A percentile compares a stretch with the other conserved stretches of the same genome.
These are phyloP conservation scores for Menura novaehollandiae DNA, from an alignment of 2,113 vertebrate species.

Conservation along the genomic window DNA sequence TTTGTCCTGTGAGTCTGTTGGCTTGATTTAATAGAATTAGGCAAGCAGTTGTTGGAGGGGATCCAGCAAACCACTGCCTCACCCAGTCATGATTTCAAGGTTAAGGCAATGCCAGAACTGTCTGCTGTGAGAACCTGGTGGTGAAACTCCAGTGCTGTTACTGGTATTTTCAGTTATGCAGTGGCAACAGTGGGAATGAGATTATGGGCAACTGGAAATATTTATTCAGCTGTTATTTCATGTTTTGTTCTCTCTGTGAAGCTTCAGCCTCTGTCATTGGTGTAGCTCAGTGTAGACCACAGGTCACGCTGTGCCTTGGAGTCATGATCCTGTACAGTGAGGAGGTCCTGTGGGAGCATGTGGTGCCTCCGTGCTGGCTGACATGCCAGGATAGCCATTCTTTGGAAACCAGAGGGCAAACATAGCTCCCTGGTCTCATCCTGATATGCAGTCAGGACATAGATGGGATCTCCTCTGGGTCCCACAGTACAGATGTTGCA, in stretches of 20 bases:
- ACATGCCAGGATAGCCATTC: background rate
- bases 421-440: background rate
- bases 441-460: background rate
- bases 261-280: accelerated
- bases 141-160: background rate
- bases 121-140: background rate
- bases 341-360: background rate
- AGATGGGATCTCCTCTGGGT: background rate
- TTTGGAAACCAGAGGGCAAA: background rate
- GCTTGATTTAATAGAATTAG: background rate
- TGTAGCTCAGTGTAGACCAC: background rate
- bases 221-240: background rate
- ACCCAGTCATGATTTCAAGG: background rate
- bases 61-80: background rate
- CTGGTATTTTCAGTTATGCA: background rate
- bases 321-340: background rate
- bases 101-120: background rate
- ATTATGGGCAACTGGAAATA: background rate
- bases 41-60: background rate
- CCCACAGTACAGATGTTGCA: background rate
- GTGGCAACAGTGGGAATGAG: background rate
- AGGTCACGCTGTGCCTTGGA: background rate
- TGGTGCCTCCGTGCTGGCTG: background rate
- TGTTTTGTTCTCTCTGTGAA: background rate
- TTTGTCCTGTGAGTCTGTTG: background rate